Base-by-base conservation (phyloP, 1,140 invertebrate species). In the Drosophila pallidifrons region DNA sequence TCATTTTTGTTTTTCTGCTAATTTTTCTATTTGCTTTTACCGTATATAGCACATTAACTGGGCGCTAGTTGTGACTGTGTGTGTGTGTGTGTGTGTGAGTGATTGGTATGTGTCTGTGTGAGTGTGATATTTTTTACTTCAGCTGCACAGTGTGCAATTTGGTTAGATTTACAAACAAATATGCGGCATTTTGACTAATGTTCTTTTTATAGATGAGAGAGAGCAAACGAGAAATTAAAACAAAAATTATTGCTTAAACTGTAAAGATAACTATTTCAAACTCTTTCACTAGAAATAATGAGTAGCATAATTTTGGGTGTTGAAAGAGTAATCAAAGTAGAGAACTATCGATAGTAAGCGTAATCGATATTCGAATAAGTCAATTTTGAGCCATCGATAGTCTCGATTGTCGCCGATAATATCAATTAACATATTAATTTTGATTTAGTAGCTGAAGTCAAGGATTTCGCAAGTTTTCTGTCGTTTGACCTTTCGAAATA, bases 21-120 rank as follows among this genome's bases (percentile, higher is more conserved):
- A 82, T 79, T 65, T 64, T 68, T 72, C 70, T 85, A 75, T 65
- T 68, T 74, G 49, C 16, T 15, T 65, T 65, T 66, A 55, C 30
- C 59, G 57, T 73, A 49, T 72, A 35, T 54, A 54, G 51, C 20
- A 41, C 32, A 28, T 60, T 51, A 49, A 66, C 60, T 57, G 68
- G 68, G 51, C 68, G 64, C 52, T 57, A 59, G 11, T 11, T 67
- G 35, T 67, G 16, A 30, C 10, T 47, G 35, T 43, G 47, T 43
- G 32, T 58, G 49, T 75, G 54, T 30, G 28, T 59, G 38, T 69
- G 43, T 57, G 61, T 70, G 67, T 81, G 66, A 38, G 35, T 38
- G 35, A 38, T 38, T 38, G 35, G 35, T 10, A 38, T 82, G 38
- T 77, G 46, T 75, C 0, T 0, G 60, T 67, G 38, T 54, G 5